Percentiles rank a stretch among this genome's conserved stretches.
phyloP scores from a whole-genome alignment of 2,113 vertebrate species.

The Morphnarchus princeps region DNA sequence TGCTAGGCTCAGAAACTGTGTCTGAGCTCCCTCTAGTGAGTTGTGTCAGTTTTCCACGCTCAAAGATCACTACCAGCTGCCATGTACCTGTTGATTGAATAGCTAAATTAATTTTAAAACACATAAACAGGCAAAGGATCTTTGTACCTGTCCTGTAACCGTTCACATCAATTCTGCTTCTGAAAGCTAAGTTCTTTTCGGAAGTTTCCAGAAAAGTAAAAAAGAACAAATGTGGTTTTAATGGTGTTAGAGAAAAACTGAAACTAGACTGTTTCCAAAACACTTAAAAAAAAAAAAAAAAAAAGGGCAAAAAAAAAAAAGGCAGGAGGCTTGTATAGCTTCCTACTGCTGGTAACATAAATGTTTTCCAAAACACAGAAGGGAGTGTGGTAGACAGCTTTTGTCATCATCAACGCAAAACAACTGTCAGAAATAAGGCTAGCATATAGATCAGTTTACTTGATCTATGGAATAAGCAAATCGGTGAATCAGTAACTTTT shows the following conservation, averaged over 20 bases:
- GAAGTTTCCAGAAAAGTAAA: not conserved
- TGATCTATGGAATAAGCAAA: not conserved
- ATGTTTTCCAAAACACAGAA: not conserved
- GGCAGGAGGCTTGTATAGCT: not conserved
- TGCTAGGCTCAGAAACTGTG: not conserved
- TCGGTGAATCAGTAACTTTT: not conserved
- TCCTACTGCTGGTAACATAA: not conserved
- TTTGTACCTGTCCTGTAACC: not conserved
- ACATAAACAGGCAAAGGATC: not conserved
- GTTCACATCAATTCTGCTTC: not conserved
- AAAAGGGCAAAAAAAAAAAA: not conserved
- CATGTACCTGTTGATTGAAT: fast-evolving
- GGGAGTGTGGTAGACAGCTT: not conserved
- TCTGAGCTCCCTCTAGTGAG: slow-evolving; percentile 47
- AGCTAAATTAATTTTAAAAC: not conserved
- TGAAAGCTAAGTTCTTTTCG: not conserved
- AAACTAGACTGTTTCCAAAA: not conserved
- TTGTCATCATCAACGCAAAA: not conserved
- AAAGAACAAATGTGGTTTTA: not conserved
- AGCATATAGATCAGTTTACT: not conserved
- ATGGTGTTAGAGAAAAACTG: not conserved
- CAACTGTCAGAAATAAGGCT: not conserved
- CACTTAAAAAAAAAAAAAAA: not conserved
- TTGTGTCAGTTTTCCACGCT: not conserved
- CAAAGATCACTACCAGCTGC: not conserved